These are phyloP conservation scores for Pedetes capensis DNA, from an alignment of 2,113 vertebrate species.

Conservation along the genomic window DNA sequence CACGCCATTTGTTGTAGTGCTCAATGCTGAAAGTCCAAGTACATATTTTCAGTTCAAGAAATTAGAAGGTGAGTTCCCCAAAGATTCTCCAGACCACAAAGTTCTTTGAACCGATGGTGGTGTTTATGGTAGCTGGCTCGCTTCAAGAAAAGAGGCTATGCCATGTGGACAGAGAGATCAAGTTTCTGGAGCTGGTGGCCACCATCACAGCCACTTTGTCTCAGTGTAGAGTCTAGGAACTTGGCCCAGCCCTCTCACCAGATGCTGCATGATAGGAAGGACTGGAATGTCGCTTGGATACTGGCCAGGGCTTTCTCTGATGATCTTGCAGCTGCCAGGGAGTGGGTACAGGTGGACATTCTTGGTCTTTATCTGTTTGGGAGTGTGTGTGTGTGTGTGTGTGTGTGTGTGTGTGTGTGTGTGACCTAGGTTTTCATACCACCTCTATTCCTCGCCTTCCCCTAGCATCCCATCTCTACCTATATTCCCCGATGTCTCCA, in stretches of 20 bases:
- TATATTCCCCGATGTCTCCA: accelerated
- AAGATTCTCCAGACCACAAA: conserved; percentile 51
- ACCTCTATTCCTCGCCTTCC: not conserved
- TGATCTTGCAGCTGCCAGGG: not conserved
- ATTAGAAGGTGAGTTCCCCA: conserved; percentile 66
- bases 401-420: not conserved
- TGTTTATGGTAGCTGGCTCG: conserved; percentile 58
- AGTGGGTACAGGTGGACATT: not conserved
- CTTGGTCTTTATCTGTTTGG: not conserved
- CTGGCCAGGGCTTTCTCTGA: conserved; percentile 34
- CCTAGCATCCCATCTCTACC: accelerated
- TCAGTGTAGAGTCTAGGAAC: not conserved
- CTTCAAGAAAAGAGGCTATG: conserved; percentile 75
- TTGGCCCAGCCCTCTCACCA: not conserved
- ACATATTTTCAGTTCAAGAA: conserved; percentile 70
- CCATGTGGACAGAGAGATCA: conserved; percentile 57
- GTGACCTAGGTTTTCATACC: not conserved
- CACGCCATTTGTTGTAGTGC: not conserved
- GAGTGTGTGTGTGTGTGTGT: not conserved
- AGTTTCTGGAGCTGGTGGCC: conserved; percentile 58
- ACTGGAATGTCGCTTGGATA: not conserved
- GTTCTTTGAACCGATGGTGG: conserved; percentile 73
- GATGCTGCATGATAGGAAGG: not conserved
- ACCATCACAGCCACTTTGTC: conserved; percentile 64
- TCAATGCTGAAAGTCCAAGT: conserved; percentile 51